Evolutionary conservation across 2,797 vertebrate species (phyloP).

Genomic region (Silurus aristotelis): DNA sequence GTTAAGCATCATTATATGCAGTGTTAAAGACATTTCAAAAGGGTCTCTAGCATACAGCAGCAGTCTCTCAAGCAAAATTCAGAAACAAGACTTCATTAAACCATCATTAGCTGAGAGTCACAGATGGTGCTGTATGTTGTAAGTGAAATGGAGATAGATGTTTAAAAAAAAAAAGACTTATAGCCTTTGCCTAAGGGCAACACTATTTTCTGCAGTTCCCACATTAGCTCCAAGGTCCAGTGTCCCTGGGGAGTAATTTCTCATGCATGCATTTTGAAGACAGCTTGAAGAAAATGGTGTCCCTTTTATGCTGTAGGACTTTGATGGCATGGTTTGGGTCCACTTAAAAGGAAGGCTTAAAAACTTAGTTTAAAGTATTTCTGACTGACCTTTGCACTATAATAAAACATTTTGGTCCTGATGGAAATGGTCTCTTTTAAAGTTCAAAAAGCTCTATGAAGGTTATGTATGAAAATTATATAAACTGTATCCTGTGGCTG

Average conservation of each 20-base stretch:
- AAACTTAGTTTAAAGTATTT: not conserved
- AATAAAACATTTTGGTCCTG: not conserved
- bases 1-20: not conserved
- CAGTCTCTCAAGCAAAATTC: slow-evolving; percentile 8
- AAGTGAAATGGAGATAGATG: slow-evolving; percentile 36
- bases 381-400: not conserved
- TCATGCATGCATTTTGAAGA: slow-evolving; percentile 28
- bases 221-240: slow-evolving; percentile 6
- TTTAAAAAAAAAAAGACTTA: slow-evolving; percentile 31
- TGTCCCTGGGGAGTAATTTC: slow-evolving; percentile 5
- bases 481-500: not conserved
- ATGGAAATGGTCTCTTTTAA: not conserved
- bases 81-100: slow-evolving; percentile 23
- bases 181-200: slow-evolving; percentile 21
- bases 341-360: not conserved
- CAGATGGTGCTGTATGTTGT: slow-evolving; percentile 45
- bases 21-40: not conserved
- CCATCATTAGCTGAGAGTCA: slow-evolving; percentile 34
- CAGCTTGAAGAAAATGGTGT: slow-evolving; percentile 15
- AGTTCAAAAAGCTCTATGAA: not conserved
- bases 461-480: not conserved
- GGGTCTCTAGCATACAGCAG: not conserved
- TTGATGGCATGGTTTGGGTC: not conserved
- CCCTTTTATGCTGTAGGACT: not conserved
- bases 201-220: slow-evolving; percentile 2